Conservation (phyloP, 2,113 vertebrate genomes). For the Colius striatus region DNA sequence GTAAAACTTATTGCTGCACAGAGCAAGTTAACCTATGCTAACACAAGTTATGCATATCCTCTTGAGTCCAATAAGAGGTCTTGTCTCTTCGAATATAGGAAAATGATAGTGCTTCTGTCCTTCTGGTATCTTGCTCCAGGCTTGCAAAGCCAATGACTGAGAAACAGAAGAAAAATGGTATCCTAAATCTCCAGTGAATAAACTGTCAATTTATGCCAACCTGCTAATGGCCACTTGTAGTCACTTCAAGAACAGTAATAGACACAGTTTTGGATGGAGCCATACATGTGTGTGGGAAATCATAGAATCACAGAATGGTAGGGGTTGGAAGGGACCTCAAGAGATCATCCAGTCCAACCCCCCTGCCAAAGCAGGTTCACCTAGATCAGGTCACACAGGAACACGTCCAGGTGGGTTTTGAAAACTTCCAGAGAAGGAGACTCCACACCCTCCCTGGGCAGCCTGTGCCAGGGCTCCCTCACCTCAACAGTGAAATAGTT, state of each 20-base stretch:
- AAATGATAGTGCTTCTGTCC: not conserved
- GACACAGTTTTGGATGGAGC: not conserved
- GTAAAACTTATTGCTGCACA: not conserved
- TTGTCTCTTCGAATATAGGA: not conserved
- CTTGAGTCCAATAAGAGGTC: not conserved
- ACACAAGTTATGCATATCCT: not conserved
- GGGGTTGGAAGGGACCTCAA: no score
- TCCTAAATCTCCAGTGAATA: not conserved
- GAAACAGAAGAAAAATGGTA: not conserved
- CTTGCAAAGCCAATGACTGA: not conserved
- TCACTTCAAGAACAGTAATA: not conserved
- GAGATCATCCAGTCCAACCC: no score
- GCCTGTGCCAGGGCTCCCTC: no score
- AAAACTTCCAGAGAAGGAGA: no score
- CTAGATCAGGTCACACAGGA: no score
- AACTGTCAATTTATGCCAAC: not conserved
- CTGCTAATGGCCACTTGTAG: not conserved
- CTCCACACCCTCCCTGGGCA: no score
- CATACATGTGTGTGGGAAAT: not conserved
- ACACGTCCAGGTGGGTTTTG: no score
- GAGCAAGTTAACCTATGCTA: not conserved
- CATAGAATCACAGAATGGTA: no score
- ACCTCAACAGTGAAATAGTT: no score
- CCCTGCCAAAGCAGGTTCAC: no score
- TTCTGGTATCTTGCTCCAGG: not conserved